A percentile compares a stretch with the other conserved stretches of the same genome.
These are phyloP conservation scores for Amblyopsis rosae DNA, from an alignment of 2,113 vertebrate genomes.

Conservation along the genomic window DNA sequence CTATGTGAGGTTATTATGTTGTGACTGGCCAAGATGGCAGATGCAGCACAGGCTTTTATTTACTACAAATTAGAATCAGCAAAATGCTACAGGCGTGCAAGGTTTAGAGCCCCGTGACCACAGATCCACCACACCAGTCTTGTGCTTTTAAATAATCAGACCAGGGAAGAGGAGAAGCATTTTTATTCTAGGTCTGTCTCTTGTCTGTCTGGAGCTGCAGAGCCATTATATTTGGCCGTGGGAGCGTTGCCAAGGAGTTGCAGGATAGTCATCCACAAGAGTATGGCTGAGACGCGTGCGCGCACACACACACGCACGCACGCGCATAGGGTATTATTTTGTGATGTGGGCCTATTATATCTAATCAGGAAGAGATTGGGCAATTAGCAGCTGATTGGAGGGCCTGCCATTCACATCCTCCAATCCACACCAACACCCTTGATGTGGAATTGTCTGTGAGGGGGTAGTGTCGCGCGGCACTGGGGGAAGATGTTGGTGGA, in stretches of 20 bases:
- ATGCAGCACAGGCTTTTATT: too few relatives aligned
- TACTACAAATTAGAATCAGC: too few relatives aligned
- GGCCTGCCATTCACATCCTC: not conserved
- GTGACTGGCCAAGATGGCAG: too few relatives aligned
- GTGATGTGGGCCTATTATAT: slow-evolving; percentile 11
- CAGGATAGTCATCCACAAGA: slow-evolving; percentile 57
- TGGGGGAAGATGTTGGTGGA: not conserved
- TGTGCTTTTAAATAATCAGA: too few relatives aligned
- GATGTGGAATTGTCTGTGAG: not conserved
- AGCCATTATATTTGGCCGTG: slow-evolving; percentile 47
- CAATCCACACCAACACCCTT: not conserved
- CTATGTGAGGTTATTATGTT: too few relatives aligned
- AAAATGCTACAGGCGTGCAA: too few relatives aligned
- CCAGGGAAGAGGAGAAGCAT: too few relatives aligned
- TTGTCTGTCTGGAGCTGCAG: slow-evolving; percentile 61
- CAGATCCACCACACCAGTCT: too few relatives aligned
- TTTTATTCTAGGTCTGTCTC: not conserved
- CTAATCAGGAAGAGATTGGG: slow-evolving; percentile 12
- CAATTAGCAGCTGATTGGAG: slow-evolving; percentile 3
- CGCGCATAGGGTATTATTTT: slow-evolving; percentile 9
- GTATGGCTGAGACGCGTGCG: slow-evolving; percentile 37
- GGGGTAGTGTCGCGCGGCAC: slow-evolving; percentile 3
- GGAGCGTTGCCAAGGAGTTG: slow-evolving; percentile 63
- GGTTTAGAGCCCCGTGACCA: too few relatives aligned
- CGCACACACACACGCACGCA: slow-evolving; percentile 14